Percentiles rank a stretch among this genome's conserved stretches.
Conservation (phyloP, 2,888 invertebrate genomes). For the Actias luna region DNA sequence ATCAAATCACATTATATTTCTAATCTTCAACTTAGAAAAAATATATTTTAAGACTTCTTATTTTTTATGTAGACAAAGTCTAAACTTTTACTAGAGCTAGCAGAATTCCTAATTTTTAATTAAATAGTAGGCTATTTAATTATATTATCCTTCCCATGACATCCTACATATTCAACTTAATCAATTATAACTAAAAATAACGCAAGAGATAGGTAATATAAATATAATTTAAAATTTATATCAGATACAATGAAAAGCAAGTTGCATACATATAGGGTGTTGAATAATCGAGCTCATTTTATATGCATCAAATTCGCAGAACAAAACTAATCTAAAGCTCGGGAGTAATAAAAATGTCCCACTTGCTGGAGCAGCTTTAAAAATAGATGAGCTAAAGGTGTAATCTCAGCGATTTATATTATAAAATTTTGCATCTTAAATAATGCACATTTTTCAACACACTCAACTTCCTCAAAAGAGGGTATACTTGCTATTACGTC, state of each 20-base stretch:
- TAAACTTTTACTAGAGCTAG: too few species aligned
- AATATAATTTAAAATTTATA: slow-evolving; percentile 67
- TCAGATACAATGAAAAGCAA: slow-evolving; percentile 53
- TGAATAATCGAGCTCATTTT: slow-evolving; percentile 79
- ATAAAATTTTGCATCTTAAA: slow-evolving; percentile 76
- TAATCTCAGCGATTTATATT: slow-evolving; percentile 77
- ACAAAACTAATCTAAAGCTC: slow-evolving; percentile 79
- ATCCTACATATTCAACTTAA: too few species aligned
- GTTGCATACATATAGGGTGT: slow-evolving; percentile 61
- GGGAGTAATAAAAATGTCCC: slow-evolving; percentile 79
- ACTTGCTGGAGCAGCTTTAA: slow-evolving; percentile 68
- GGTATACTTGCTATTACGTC: slow-evolving; percentile 59
- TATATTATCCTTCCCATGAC: not conserved
- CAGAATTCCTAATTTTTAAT: not conserved
- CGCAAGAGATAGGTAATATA: slow-evolving; percentile 30
- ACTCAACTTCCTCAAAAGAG: slow-evolving; percentile 49
- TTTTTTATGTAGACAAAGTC: too few species aligned
- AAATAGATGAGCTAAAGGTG: slow-evolving; percentile 77
- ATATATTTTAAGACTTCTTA: too few species aligned
- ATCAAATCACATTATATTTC: too few species aligned
- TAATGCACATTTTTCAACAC: slow-evolving; percentile 73
- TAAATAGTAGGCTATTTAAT: not conserved
- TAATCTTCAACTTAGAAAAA: too few species aligned
- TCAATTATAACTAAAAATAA: too few species aligned
- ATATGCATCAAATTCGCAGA: slow-evolving; percentile 80